A percentile compares a stretch with the other conserved stretches of the same genome.
phyloP scores from a whole-genome alignment of 2,797 vertebrate genomes.

The Vultur gryphus region DNA sequence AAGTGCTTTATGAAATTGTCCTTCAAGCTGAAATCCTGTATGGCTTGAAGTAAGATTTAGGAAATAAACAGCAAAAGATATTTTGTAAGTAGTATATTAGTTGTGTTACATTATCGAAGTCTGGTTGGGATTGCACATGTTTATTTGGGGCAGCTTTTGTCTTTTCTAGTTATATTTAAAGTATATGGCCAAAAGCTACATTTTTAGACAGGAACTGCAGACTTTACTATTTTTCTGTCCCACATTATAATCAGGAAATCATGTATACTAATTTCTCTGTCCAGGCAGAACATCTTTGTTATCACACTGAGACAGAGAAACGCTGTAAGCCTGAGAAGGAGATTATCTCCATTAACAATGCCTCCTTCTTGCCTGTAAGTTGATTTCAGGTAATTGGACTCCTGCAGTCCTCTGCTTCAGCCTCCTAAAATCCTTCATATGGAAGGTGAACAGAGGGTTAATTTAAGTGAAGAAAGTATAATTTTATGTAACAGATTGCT shows the following conservation, averaged over 20 bases:
- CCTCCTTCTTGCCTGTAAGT: neutral
- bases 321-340: neutral
- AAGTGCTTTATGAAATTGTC: neutral
- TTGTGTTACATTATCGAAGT: neutral
- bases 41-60: neutral
- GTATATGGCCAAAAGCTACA: neutral
- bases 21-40: neutral
- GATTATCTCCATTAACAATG: neutral
- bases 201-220: neutral
- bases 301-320: neutral
- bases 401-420: neutral
- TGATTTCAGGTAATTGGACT: conserved; percentile 32
- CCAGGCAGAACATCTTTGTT: neutral
- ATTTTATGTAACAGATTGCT: neutral
- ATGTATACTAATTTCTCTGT: neutral
- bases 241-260: neutral
- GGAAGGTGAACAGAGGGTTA: neutral
- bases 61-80: too few relatives aligned
- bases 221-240: neutral
- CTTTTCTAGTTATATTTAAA: neutral
- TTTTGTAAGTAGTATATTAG: neutral
- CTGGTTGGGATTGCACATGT: neutral
- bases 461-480: neutral
- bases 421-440: neutral
- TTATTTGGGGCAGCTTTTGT: neutral